Conservation (phyloP, 2,113 vertebrate species). For the Xiphorhynchus elegans region DNA sequence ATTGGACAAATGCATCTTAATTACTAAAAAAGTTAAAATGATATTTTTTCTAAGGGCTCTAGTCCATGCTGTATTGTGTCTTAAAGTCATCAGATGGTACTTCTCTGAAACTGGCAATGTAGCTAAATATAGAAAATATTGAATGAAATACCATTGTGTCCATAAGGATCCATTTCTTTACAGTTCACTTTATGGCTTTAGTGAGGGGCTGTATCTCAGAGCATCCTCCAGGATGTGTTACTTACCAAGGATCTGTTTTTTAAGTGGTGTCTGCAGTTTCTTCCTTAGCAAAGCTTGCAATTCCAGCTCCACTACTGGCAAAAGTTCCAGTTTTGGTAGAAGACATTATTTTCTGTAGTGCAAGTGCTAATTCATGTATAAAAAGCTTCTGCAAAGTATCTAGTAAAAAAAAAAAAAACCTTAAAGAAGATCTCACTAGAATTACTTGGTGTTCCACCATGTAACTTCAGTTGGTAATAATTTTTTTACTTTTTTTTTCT, state of each 20-base stretch:
- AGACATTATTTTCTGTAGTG: not conserved
- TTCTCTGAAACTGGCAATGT: not conserved
- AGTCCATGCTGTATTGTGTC: rapidly evolving
- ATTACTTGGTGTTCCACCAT: not conserved
- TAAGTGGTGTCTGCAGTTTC: not conserved
- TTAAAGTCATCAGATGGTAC: not conserved
- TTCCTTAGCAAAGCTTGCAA: not conserved
- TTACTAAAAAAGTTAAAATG: not conserved
- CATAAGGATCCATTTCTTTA: not conserved
- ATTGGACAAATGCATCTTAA: not conserved
- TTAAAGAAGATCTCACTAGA: not conserved
- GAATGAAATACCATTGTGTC: not conserved
- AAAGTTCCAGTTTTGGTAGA: not conserved
- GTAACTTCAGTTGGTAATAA: not conserved
- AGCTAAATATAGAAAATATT: not conserved
- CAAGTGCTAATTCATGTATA: not conserved
- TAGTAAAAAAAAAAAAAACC: not conserved
- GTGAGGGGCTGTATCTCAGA: not conserved
- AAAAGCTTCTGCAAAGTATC: not conserved
- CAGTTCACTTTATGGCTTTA: not conserved
- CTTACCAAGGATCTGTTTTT: not conserved
- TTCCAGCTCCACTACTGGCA: not conserved
- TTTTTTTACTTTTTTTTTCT: not conserved
- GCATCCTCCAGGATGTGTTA: not conserved
- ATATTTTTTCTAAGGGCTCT: not conserved